Base-by-base conservation (phyloP, 2,888 invertebrate species). In the Phaonia tiefii region DNA sequence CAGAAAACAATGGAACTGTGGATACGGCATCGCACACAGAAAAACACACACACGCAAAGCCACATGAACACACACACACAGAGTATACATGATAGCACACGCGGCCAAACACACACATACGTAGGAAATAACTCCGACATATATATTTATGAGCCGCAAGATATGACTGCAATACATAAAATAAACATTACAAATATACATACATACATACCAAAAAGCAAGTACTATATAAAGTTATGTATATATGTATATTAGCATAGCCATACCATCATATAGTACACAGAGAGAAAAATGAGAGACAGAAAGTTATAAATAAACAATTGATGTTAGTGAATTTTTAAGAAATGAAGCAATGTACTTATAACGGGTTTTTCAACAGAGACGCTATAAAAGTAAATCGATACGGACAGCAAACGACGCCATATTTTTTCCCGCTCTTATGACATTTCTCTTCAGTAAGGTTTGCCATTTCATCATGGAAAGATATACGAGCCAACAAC, bases 101-200 rank as follows among this genome's bases (percentile, higher is more conserved):
- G 4, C 10, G 20, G 20, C 17, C 20, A 15, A 15, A 46, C 46
- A 15, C 3, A 49, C 20, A 20, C 49, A 22, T 25, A 22, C n/a
- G 44, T 4, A 54, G 42, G 42, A 63, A 42, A 22, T 20, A 13
- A 63, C 39, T 22, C 4, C 39, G 42, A 63, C 42, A 46, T 31
- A 31, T 31, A 31, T 71, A 74, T 66, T 65, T 65, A 80, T 75
- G 56, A 56, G 63, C 63, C 75, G 67, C 72, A 69, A 46, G 25
- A 73, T 69, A 76, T 65, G 46, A 69, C 75, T 75, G 67, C 80
- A 80, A 69, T 58, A 72, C 20, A 69, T 76, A 69, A 67, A 67
- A 37, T 51, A 67, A 69, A 69, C 54, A 69, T 46, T 37, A 56
- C 13, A 31, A 1, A 31, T 56, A 39, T 11, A 13, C 20, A 4